phyloP scores from a whole-genome alignment of 2,113 vertebrate species.

The Actenoides hombroni region DNA sequence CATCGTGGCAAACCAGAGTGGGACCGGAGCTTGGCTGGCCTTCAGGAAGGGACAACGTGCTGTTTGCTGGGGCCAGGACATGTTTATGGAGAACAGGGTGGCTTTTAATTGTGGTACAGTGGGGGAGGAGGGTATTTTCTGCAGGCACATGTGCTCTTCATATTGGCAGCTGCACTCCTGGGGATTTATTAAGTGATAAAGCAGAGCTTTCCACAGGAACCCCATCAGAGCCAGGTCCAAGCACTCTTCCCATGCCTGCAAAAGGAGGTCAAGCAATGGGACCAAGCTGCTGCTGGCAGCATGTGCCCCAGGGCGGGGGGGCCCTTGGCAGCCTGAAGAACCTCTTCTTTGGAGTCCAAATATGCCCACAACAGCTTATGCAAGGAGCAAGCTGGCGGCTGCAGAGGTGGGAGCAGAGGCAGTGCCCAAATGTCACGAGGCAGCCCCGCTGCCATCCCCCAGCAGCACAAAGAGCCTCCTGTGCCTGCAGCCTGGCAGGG shows the following conservation, averaged over 20 bases:
- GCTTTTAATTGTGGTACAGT: not conserved
- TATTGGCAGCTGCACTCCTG: not conserved
- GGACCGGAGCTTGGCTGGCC: not conserved
- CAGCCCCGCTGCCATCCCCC: not conserved
- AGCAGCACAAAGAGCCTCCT: conserved; percentile 12
- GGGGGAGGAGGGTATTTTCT: not conserved
- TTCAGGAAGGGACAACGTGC: not conserved
- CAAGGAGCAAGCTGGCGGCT: not conserved
- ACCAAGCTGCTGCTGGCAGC: not conserved
- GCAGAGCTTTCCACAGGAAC: not conserved
- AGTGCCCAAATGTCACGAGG: conserved; percentile 20
- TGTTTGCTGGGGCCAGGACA: not conserved
- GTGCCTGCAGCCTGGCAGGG: rapidly evolving
- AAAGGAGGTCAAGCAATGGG: not conserved
- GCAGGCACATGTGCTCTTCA: not conserved
- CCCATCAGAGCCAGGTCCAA: not conserved
- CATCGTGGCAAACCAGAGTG: not conserved
- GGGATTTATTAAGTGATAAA: not conserved
- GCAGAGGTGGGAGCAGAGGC: conserved; percentile 27
- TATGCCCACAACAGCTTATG: not conserved
- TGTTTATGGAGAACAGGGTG: not conserved
- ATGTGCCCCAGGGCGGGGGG: rapidly evolving
- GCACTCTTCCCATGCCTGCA: not conserved
- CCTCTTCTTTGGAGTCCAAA: not conserved
- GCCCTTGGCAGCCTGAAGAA: not conserved